Base-by-base conservation (phyloP, 1,140 invertebrate species). In the Cataglyphis hispanica region DNA sequence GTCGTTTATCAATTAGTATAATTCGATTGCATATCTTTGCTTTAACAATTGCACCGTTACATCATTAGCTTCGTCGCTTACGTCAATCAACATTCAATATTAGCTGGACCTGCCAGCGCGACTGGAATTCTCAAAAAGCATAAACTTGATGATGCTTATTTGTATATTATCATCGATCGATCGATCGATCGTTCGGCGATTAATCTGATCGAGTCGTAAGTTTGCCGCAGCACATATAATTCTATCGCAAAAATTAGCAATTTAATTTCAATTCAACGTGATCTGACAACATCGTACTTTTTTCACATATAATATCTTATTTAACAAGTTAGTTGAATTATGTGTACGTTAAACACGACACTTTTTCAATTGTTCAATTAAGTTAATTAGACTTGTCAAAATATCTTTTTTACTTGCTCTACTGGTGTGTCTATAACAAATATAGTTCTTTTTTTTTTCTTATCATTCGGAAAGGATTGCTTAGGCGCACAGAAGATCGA, bases 81-180 rank as follows among this genome's bases (percentile, higher is more conserved):
- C 50, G 56, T 85, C 27, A n/a, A 80, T 56, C 63, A 70, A 80
- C 66, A 83, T 53, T 31, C 75, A 77, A 86, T 58, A 66, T 70
- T 66, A 63, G 22, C 85, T 86, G 87, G 85, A 53, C 78, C 88
- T 75, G 87, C 87, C 88, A 89, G 85, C 46, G 63, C 85, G 84
- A 83, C 83, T 60, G 34, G 86, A 88, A 88, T 76, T 75, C 22
- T 60, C 50, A 16, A 6, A 83, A 53, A 85, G 83, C 80, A 75
- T 61, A 53, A 25, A 56, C 53, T 56, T 50, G 37, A 78, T 25
- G 37, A 78, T 25, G 37, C 11, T 46, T 25, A 37, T 37, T 43
- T 77, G 19, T 56, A 40, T 22, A 19, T 67, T 34, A 69, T 69
- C 46, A 16, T 37, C n/a, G 63, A 25, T 67, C 31, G 58, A 37